Percentiles rank a stretch among this genome's conserved stretches.
These are phyloP conservation scores for Endotricha flammealis DNA, from an alignment of 2,888 invertebrate species.

Conservation along the genomic window DNA sequence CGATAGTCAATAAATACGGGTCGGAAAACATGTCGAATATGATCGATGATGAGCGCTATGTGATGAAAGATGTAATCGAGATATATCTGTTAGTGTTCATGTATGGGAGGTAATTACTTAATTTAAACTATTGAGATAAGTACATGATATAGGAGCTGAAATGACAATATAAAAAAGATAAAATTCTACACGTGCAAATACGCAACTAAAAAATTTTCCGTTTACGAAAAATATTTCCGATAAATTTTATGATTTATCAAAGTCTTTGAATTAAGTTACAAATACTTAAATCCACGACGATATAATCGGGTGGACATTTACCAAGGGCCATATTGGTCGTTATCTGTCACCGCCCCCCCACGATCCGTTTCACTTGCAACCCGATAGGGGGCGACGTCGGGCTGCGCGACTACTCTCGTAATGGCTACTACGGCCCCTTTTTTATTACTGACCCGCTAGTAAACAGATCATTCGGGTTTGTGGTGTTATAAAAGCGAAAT, in stretches of 20 bases:
- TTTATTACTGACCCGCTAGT: slow-evolving; percentile 78
- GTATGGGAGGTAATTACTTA: slow-evolving; percentile 13
- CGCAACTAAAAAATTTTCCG: too few species aligned
- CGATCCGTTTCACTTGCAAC: slow-evolving; percentile 75
- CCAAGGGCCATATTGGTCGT: slow-evolving; percentile 67
- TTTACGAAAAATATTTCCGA: too few species aligned
- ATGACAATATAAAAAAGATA: too few species aligned
- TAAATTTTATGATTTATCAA: too few species aligned
- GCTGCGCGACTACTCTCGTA: slow-evolving; percentile 62
- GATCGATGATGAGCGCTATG: slow-evolving; percentile 67
- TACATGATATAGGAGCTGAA: too few species aligned
- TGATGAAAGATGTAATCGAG: slow-evolving; percentile 61
- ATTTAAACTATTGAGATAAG: too few species aligned
- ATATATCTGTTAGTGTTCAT: slow-evolving; percentile 44
- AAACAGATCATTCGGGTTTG: slow-evolving; percentile 79
- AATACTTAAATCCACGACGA: slow-evolving; percentile 23
- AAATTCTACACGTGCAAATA: too few species aligned
- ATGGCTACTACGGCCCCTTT: slow-evolving; percentile 73
- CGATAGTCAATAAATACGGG: slow-evolving; percentile 67
- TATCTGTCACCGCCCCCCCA: slow-evolving; percentile 73
- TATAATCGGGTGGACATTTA: slow-evolving; percentile 60
- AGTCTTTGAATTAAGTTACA: slow-evolving; percentile 12
- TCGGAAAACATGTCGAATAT: slow-evolving; percentile 68
- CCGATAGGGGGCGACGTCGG: slow-evolving; percentile 73
- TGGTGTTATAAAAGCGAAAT: slow-evolving; percentile 78